Conservation (phyloP, 2,888 invertebrate genomes). For the Lithosia quadra region DNA sequence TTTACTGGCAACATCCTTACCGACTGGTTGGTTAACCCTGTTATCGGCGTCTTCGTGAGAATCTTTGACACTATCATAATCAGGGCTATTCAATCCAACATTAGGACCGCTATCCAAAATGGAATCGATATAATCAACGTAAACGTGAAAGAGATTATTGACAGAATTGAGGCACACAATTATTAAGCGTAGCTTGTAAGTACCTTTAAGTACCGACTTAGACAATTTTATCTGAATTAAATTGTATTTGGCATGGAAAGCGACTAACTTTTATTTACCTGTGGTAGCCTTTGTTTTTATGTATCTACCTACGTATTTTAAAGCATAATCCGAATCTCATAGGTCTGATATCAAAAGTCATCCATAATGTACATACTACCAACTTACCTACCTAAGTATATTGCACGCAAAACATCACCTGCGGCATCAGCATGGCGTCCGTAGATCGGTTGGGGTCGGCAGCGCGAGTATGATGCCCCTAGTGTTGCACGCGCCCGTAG, state of each 20-base stretch:
- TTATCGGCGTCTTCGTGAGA: constrained; percentile 74
- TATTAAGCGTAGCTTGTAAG: background rate
- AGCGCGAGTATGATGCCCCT: too few relatives aligned
- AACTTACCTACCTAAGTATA: too few relatives aligned
- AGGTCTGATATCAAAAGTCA: too few relatives aligned
- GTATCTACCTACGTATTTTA: background rate
- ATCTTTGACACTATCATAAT: constrained; percentile 82
- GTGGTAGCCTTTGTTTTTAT: background rate
- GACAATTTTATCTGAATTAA: constrained; percentile 2
- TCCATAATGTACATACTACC: too few relatives aligned
- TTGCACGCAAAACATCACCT: too few relatives aligned
- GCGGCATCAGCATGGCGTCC: too few relatives aligned
- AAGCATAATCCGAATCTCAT: too few relatives aligned
- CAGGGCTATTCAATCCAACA: constrained; percentile 72
- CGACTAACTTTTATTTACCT: background rate
- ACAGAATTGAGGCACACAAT: constrained; percentile 65
- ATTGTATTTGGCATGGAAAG: background rate
- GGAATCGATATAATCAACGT: constrained; percentile 72
- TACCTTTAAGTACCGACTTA: background rate
- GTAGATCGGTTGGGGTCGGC: too few relatives aligned
- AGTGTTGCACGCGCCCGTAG: too few relatives aligned
- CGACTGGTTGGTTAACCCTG: constrained; percentile 84
- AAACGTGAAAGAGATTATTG: constrained; percentile 63
- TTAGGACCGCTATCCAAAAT: constrained; percentile 65
- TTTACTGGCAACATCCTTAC: constrained; percentile 80